Conservation (phyloP, 2,113 vertebrate genomes). For the Oceanites oceanicus region DNA sequence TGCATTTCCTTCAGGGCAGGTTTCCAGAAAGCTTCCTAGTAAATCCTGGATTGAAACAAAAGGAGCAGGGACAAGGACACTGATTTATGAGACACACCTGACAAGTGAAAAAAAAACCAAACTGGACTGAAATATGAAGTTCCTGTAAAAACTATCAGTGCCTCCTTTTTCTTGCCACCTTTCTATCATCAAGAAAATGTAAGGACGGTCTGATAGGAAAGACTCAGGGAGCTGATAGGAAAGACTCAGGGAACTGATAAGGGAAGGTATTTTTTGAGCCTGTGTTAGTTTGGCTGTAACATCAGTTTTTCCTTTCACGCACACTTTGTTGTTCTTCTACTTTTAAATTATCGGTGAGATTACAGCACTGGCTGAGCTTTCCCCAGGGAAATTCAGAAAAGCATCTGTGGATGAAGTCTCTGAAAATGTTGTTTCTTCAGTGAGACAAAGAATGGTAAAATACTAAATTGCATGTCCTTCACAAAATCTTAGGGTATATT, state of each 20-base stretch:
- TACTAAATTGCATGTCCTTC: not conserved
- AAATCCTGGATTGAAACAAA: not conserved
- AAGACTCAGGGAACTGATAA: not conserved
- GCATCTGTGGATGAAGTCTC: not conserved
- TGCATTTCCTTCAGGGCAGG: not conserved
- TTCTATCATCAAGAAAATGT: not conserved
- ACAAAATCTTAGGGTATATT: not conserved
- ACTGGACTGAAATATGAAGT: not conserved
- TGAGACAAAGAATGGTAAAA: not conserved
- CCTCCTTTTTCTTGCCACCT: not conserved
- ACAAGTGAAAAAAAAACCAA: accelerated
- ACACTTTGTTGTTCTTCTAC: not conserved
- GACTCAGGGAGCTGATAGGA: not conserved
- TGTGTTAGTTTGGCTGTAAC: not conserved
- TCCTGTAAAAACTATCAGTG: not conserved
- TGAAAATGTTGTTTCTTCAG: not conserved
- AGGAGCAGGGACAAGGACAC: not conserved
- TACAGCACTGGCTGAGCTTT: not conserved
- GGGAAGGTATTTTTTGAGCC: not conserved
- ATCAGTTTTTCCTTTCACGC: not conserved
- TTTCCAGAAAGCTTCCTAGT: not conserved
- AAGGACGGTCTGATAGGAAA: not conserved
- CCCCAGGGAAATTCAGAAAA: not conserved
- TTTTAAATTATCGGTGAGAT: not conserved
- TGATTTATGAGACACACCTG: not conserved